Conservation (phyloP, 2,888 invertebrate species). For the Tinea trinotella region DNA sequence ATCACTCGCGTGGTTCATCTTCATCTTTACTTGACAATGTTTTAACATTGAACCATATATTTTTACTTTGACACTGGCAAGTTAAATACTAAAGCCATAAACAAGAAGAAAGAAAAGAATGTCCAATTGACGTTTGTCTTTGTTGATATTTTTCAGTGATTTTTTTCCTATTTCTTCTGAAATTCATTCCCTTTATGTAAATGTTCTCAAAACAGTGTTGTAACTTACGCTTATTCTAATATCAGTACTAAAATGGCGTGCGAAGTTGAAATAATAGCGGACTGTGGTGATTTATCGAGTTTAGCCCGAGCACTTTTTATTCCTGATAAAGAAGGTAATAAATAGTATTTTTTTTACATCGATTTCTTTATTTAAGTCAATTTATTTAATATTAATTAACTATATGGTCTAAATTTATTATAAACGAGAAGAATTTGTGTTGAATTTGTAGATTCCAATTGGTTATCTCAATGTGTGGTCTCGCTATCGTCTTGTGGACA, state of each 20-base stretch:
- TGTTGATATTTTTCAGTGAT: background rate
- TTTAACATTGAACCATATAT: no score
- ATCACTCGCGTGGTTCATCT: no score
- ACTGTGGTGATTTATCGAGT: constrained; percentile 73
- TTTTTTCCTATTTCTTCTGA: background rate
- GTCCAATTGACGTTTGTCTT: background rate
- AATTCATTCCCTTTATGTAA: background rate
- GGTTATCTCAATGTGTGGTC: constrained; percentile 56
- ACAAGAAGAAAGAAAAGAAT: background rate
- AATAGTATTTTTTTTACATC: constrained; percentile 4
- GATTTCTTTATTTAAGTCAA: no score
- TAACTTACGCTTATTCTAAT: background rate
- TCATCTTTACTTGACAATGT: no score
- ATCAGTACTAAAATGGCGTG: constrained; percentile 51
- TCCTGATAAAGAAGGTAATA: constrained; percentile 60
- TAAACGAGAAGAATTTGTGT: background rate
- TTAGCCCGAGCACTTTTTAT: constrained; percentile 73
- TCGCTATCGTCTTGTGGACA: constrained; percentile 61
- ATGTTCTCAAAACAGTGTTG: background rate
- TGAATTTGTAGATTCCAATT: constrained; percentile 48
- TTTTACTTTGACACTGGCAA: no score
- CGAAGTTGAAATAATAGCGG: constrained; percentile 75
- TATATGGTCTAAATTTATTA: no score
- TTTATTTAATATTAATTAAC: background rate
- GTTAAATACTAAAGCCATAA: no score